Evolutionary conservation across 2,113 vertebrate species (phyloP).

Genomic region (Tricholaema leucomelas): DNA sequence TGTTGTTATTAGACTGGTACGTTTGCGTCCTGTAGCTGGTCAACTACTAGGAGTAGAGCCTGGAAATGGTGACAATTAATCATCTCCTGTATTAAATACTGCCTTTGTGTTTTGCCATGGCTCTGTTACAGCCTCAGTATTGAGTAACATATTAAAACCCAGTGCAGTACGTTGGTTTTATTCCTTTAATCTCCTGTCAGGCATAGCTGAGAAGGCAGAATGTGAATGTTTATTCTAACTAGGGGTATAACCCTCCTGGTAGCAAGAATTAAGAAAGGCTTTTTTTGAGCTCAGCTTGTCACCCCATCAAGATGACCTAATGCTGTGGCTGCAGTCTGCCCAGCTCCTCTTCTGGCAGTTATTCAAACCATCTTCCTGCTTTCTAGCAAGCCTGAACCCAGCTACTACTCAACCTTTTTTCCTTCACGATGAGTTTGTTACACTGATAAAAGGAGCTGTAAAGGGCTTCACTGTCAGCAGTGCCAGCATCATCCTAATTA

Average conservation of each 20-base stretch:
- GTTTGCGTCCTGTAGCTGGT: not conserved
- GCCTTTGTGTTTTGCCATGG: not conserved
- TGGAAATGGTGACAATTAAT: not conserved
- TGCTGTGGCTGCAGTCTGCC: accelerated
- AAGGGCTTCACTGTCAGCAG: not conserved
- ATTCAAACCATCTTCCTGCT: not conserved
- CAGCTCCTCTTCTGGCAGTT: not conserved
- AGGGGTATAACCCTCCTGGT: not conserved
- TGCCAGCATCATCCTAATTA: not conserved
- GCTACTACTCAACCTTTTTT: not conserved
- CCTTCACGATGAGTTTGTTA: not conserved
- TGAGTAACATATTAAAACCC: not conserved
- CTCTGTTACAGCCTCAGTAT: not conserved
- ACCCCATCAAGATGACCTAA: not conserved
- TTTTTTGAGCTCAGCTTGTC: not conserved
- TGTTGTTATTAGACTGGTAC: not conserved
- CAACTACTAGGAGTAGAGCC: not conserved
- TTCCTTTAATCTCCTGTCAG: not conserved
- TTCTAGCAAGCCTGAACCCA: not conserved
- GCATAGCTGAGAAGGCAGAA: not conserved
- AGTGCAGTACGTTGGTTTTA: not conserved
- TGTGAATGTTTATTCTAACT: not conserved
- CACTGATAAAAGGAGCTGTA: not conserved
- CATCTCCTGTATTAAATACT: not conserved
- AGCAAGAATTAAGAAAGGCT: not conserved